Base-by-base conservation (phyloP, 92 coral and sea anemone species). In the Actinostola sp. region DNA sequence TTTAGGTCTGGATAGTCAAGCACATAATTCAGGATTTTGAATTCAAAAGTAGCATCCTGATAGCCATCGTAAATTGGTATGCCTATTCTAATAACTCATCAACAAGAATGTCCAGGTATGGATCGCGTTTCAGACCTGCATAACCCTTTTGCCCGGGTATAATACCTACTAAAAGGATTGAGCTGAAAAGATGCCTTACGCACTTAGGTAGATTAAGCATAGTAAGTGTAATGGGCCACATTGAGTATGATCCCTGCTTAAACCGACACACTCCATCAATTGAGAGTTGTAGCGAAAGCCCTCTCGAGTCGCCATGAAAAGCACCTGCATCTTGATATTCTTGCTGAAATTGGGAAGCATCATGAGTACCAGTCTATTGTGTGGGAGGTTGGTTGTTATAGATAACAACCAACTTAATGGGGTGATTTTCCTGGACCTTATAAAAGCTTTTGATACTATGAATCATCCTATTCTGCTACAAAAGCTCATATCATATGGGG, bases 1-100 rank as follows among this genome's bases (percentile, higher is more conserved):
- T 84, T 84, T 15, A 84, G 56, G 27, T 84, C 89, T 36, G 89
- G 89, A 34, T 84, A 84, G 62, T 84, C 89, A 26, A 84, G 21
- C 8, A 77, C 89, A 71, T 77, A 57, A 54, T 84, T 84, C 41
- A 69, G 79, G 16, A 76, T 49, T 27, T 27, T 70, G 20, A 75
- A 52, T 33, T 78, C 58, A 20, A 83, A 83, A 8, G 4, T 19
- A 45, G 32, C 8, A 20, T 83, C 83, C 35, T 62, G 30, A 63
- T 49, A 83, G 20, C 83, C 88, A 70, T 83, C 88, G 58, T 83
- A 83, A 63, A 83, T 32, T 56, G 58, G 33, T 9, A 61, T 63
- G 16, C 63, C 88, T 27, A 54, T 16, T 31, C 83, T 59, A 53
- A 39, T 26, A 84, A 52, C 44, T 84, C 84, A 77, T 84, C 84